Evolutionary conservation across 64 coral and sea anemone genomes (phyloP).

Genomic region (Stichodactyla mertensii): DNA sequence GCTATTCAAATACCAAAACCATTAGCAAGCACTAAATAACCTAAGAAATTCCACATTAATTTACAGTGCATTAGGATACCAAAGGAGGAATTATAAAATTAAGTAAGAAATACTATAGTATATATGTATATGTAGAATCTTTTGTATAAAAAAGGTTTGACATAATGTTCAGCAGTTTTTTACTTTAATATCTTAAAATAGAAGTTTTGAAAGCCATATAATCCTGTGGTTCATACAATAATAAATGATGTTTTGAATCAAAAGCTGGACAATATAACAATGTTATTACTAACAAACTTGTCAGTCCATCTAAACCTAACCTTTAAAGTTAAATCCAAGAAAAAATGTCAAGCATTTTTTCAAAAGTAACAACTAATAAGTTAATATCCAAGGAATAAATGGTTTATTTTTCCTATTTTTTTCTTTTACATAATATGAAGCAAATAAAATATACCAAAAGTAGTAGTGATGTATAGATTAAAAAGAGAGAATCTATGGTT

Average conservation of each 20-base stretch:
- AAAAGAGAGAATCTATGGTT: not conserved
- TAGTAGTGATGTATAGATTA: not conserved
- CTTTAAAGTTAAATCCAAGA: not conserved
- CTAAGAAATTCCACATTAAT: constrained; percentile 6
- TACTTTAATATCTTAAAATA: not conserved
- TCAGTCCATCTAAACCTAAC: not conserved
- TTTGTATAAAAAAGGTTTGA: not conserved
- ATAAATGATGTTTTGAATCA: not conserved
- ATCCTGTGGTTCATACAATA: not conserved
- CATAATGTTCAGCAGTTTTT: not conserved
- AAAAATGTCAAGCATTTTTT: not conserved
- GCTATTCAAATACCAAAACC: not conserved
- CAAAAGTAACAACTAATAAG: not conserved
- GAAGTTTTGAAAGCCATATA: not conserved
- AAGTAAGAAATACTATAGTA: not conserved
- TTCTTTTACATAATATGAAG: too few relatives aligned
- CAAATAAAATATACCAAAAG: too few relatives aligned
- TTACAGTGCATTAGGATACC: not conserved
- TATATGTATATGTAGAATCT: not conserved
- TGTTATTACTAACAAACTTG: not conserved
- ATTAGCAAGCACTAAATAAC: not conserved
- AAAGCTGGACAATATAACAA: not conserved
- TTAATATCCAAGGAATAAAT: too few relatives aligned
- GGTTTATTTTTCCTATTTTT: too few relatives aligned
- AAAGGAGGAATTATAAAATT: not conserved